Base-by-base conservation (phyloP, 1,140 invertebrate species). In the Sinonovacula constricta region DNA sequence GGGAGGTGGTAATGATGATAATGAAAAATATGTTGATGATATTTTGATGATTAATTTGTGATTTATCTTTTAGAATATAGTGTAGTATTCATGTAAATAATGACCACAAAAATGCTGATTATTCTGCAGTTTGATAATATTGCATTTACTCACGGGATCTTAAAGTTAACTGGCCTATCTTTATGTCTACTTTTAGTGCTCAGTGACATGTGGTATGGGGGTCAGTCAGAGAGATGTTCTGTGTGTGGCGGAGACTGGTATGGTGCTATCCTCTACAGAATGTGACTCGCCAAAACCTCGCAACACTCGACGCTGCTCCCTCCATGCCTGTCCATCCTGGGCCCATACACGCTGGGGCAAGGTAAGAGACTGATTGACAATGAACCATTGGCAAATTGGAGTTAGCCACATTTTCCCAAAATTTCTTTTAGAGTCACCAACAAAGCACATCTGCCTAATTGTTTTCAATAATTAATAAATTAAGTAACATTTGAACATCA, bases 151-250 rank as follows among this genome's bases (percentile, higher is more conserved):
- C 45, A 12, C 7, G 10, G 54, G 12, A 10, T 26, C 7, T 57
- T 14, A 12, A 57, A n/a, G n/a, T 12, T 24, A 7, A 57, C 10
- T 33, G 31, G 18, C 28, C 1, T 66, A 22, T n/a, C 18, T 62
- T 53, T 24, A n/a, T n/a, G n/a, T 62, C 12, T 72, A 63, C 68
- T 77, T 77, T 57, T 56, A 78, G 75, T 78, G 75, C 30, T 69
- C 66, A 0, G 75, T 78, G n/a, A 69, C 75, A 15, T 78, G 75
- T 63, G 75, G 75, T 14, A 69, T 57, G 15, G 75, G 75, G 3
- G 36, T 54, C 12, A 59, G 57, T 26, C 66, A 78, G 54, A 59
- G 75, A 36, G 75, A 78, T 51, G 75, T 78, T 15, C 62, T 78
- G 24, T 78, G 75, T 39, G 75, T 78, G 28, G 60, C 66, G 4